Evolutionary conservation across 2,113 vertebrate genomes (phyloP).

Genomic region (Pseudorhombus dupliciocellatus): DNA sequence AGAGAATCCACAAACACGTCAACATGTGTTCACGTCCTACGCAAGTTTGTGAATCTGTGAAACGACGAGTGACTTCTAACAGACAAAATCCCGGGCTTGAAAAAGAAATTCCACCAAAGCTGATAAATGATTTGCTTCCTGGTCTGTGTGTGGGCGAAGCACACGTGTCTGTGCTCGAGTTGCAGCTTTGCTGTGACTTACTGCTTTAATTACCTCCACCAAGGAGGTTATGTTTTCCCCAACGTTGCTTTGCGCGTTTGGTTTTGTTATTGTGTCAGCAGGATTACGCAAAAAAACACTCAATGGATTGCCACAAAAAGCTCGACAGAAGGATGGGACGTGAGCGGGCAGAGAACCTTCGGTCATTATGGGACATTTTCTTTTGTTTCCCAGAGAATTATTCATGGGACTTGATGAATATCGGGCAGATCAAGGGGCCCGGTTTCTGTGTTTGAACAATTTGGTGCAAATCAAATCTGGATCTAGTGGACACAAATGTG

Average conservation of each 20-base stretch:
- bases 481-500: too few species aligned
- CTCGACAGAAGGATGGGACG: too few species aligned
- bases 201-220: conserved; percentile 32
- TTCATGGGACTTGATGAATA: too few species aligned
- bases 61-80: not conserved
- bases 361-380: too few species aligned
- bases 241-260: not conserved
- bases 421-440: too few species aligned
- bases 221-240: not conserved
- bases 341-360: too few species aligned
- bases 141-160: conserved; percentile 4
- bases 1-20: not conserved
- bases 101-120: not conserved
- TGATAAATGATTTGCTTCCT: not conserved
- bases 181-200: conserved; percentile 28
- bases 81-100: not conserved
- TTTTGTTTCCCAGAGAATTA: too few species aligned
- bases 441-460: too few species aligned
- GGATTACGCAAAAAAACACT: too few species aligned
- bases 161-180: not conserved
- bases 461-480: too few species aligned
- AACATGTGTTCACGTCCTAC: not conserved
- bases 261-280: not conserved
- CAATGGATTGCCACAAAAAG: too few species aligned
- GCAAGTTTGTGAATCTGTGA: not conserved